These are phyloP conservation scores for Tenthredo mesomela DNA, from an alignment of 2,888 invertebrate species.

Conservation along the genomic window DNA sequence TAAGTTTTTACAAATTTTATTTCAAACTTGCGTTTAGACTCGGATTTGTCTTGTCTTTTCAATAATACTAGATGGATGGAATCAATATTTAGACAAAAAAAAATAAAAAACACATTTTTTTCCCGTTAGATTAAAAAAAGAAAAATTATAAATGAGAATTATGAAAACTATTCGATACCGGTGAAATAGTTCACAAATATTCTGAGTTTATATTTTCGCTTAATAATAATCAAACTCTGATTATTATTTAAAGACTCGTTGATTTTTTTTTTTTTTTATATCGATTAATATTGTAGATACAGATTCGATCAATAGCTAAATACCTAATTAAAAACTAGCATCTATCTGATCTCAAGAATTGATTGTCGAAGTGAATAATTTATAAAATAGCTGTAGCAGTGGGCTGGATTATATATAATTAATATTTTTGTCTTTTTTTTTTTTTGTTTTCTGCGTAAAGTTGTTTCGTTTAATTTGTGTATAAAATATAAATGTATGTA, in stretches of 20 bases:
- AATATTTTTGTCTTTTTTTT: neutral
- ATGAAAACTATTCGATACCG: neutral
- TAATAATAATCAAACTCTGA: neutral
- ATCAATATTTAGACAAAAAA: neutral
- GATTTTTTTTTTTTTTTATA: neutral
- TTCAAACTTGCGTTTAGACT: neutral
- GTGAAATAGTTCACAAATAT: neutral
- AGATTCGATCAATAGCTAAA: neutral
- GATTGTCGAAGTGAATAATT: neutral
- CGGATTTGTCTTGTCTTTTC: neutral
- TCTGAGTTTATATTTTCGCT: neutral
- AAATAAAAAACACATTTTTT: neutral
- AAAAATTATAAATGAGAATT: neutral
- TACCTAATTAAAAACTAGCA: neutral
- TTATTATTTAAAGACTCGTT: neutral
- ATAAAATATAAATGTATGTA: conserved; percentile 28
- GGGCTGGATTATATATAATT: neutral
- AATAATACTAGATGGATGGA: neutral
- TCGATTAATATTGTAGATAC: neutral
- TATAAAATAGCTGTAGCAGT: conserved; percentile 2
- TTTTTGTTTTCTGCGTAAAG: neutral
- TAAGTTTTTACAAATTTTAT: conserved; percentile 38
- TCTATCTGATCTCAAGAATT: conserved; percentile 10
- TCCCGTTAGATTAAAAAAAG: neutral
- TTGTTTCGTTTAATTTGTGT: conserved; percentile 25